phyloP scores from a whole-genome alignment of 2,797 vertebrate genomes.

The Chelonia mydas region DNA sequence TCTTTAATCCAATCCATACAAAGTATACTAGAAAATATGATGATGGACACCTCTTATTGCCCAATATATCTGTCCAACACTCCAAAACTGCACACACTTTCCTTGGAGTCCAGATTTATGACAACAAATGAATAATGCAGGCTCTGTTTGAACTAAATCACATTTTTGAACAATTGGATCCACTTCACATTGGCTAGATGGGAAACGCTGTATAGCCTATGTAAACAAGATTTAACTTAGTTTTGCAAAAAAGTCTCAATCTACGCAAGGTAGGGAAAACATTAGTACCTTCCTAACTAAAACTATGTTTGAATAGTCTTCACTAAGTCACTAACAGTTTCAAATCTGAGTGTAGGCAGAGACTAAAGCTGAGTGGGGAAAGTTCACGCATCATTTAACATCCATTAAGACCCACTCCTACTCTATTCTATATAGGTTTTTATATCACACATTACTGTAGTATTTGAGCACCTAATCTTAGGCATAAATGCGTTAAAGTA shows the following conservation, averaged over 20 bases:
- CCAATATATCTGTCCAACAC: neutral
- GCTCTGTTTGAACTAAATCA: neutral
- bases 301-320: neutral
- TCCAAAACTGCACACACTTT: neutral
- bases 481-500: neutral
- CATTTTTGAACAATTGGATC: neutral
- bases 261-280: neutral
- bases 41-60: neutral
- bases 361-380: neutral
- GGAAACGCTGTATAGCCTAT: neutral
- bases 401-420: neutral
- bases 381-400: neutral
- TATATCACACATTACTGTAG: too few species aligned
- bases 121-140: neutral
- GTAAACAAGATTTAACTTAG: neutral
- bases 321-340: neutral
- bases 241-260: neutral
- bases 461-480: too few species aligned
- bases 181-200: neutral
- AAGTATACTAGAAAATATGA: neutral
- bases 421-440: neutral
- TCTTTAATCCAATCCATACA: neutral
- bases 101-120: neutral
- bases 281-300: neutral
- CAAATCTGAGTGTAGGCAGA: neutral